Conservation (phyloP, 2,888 invertebrate species). For the Theretra japonica region DNA sequence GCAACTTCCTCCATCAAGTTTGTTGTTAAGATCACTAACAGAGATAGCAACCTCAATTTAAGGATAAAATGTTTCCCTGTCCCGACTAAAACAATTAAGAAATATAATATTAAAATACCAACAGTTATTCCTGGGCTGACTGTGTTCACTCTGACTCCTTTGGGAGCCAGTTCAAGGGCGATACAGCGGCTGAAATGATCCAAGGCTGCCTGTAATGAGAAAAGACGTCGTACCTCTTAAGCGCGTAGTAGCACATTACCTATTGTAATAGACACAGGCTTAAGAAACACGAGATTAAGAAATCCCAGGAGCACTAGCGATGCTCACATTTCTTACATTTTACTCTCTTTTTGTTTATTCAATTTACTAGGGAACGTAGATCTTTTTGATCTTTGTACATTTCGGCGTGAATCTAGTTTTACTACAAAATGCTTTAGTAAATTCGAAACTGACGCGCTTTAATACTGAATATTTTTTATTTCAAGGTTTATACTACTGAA, state of each 20-base stretch:
- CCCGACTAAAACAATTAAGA: not conserved
- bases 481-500: no score
- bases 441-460: no score
- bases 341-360: not conserved
- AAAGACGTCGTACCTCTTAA: constrained; percentile 20
- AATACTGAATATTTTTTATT: no score
- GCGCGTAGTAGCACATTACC: not conserved
- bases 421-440: no score
- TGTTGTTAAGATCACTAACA: not conserved
- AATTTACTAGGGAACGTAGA: not conserved
- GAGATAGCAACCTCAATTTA: not conserved
- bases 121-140: constrained; percentile 21
- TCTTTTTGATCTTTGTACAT: not conserved
- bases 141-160: constrained; percentile 24
- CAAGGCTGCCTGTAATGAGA: constrained; percentile 18
- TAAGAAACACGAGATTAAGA: constrained; percentile 1
- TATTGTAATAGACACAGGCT: constrained; percentile 11
- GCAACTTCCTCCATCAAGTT: not conserved
- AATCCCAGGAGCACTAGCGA: not conserved
- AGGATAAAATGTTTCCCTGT: not conserved
- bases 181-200: constrained; percentile 10
- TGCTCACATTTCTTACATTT: not conserved
- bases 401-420: no score
- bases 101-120: constrained; percentile 9
- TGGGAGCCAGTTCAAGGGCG: not conserved